Evolutionary conservation across 2,797 vertebrate genomes (phyloP).

Genomic region (Rhinichthys osculus): DNA sequence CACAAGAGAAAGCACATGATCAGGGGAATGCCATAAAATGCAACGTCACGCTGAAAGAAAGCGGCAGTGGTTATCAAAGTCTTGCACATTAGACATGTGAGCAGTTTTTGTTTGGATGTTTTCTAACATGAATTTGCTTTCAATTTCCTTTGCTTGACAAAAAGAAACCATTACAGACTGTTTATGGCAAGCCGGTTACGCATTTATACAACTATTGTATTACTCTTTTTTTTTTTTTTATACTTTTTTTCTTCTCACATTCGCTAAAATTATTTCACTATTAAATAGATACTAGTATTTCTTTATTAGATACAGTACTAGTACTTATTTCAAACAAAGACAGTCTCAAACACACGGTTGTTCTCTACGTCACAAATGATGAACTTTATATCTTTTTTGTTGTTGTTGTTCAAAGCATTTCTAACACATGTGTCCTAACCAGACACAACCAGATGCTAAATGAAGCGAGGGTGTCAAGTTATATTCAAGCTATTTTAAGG

Average conservation of each 20-base stretch:
- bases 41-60: not conserved
- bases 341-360: no score
- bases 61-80: not conserved
- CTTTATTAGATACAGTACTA: not conserved
- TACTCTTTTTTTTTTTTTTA: no score
- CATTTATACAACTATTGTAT: not conserved
- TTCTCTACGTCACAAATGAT: no score
- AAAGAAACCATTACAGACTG: not conserved
- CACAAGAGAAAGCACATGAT: slow-evolving; percentile 16
- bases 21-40: not conserved
- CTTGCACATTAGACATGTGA: not conserved
- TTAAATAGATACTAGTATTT: no score
- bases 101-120: not conserved
- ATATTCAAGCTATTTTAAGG: no score
- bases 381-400: no score
- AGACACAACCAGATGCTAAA: no score
- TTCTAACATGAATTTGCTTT: not conserved
- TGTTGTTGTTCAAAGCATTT: no score
- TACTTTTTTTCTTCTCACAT: not conserved
- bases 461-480: no score
- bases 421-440: no score
- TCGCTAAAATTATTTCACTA: not conserved
- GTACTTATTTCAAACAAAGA: not conserved
- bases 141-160: not conserved
- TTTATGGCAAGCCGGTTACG: not conserved